Percentiles rank a stretch among this genome's conserved stretches.
phyloP scores from a whole-genome alignment of 2,113 vertebrate species.

The Equus przewalskii region DNA sequence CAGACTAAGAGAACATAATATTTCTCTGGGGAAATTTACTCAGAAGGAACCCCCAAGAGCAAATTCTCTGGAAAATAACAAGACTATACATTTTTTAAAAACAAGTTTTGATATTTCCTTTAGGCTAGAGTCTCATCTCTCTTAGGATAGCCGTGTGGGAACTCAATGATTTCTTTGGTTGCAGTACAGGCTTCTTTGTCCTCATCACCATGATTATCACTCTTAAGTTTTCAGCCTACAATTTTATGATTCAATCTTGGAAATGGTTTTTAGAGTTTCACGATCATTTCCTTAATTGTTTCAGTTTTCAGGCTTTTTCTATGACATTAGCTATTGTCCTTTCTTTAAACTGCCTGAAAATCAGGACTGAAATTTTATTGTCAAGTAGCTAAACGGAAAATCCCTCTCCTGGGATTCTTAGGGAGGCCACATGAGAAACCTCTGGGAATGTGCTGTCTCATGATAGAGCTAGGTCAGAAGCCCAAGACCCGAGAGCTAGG shows the following conservation, averaged over 20 bases:
- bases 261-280: conserved; percentile 28
- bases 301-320: conserved; percentile 24
- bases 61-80: conserved; percentile 68
- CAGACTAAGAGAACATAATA: background rate
- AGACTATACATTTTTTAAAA: conserved; percentile 19
- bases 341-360: conserved; percentile 61
- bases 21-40: conserved; percentile 61
- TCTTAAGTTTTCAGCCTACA: conserved; percentile 4
- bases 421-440: background rate
- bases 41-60: conserved; percentile 50
- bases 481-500: background rate
- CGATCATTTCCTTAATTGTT: conserved; percentile 61
- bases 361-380: conserved; percentile 39
- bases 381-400: conserved; percentile 52
- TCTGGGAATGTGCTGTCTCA: background rate
- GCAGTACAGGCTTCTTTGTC: background rate
- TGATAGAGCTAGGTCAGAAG: background rate
- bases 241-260: conserved; percentile 47
- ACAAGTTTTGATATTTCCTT: conserved; percentile 29
- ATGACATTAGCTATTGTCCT: conserved; percentile 12
- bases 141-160: background rate
- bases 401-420: background rate
- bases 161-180: background rate
- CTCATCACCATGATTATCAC: background rate
- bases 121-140: conserved; percentile 6